Percentiles rank a stretch among this genome's conserved stretches.
These are phyloP conservation scores for Etia nguti DNA, from an alignment of 2,113 vertebrate species.

Conservation along the genomic window DNA sequence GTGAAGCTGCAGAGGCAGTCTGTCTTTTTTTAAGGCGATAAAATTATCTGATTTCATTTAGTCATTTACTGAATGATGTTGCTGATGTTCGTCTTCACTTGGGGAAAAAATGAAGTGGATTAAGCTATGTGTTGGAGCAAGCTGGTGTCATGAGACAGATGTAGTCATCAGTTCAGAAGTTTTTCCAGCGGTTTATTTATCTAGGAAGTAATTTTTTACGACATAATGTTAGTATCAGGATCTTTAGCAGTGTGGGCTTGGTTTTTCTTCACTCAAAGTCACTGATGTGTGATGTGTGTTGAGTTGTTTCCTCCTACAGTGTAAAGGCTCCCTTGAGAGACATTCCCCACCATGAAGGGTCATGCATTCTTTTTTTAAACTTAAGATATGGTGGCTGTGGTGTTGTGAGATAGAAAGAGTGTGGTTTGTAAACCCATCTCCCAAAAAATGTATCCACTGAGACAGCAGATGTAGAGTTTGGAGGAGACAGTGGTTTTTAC, in stretches of 20 bases:
- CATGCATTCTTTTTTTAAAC: background rate
- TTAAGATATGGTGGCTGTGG: background rate
- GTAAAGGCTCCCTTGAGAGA: background rate
- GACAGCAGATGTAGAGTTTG: background rate
- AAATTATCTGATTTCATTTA: background rate
- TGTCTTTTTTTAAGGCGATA: background rate
- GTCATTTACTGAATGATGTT: background rate
- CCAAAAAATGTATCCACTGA: background rate
- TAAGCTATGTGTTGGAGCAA: background rate
- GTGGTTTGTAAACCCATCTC: background rate
- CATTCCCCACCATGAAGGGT: background rate
- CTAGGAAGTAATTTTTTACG: background rate
- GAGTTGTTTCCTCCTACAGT: background rate
- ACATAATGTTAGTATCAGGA: background rate
- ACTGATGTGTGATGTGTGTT: background rate
- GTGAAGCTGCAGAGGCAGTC: background rate
- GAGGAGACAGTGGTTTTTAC: background rate
- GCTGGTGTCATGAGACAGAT: background rate
- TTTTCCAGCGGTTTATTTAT: background rate
- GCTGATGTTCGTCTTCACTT: background rate
- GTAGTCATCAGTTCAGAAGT: background rate
- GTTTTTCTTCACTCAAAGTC: background rate
- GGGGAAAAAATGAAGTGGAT: accelerated
- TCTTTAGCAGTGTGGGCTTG: background rate
- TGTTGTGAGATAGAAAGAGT: background rate